A percentile compares a stretch with the other conserved stretches of the same genome.
phyloP scores from a whole-genome alignment of 37 sponge, comb jelly and placozoan genomes.

The Chondrilla cf. caribensis region DNA sequence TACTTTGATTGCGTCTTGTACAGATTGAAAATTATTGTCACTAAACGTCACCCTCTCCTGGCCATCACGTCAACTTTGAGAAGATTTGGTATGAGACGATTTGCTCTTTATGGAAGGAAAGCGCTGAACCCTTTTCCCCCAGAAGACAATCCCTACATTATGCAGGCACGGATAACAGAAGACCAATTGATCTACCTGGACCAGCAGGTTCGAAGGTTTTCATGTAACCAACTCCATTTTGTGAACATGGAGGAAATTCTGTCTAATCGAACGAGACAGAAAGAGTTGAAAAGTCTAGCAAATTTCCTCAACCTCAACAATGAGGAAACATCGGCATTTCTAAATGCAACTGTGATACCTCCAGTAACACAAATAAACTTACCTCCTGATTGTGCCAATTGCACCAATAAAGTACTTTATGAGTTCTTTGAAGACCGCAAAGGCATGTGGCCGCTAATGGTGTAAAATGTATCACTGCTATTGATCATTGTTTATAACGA shows the following conservation, averaged over 20 bases:
- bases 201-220: neutral
- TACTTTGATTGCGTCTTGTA: slow-evolving; percentile 19
- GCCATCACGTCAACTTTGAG: slow-evolving; percentile 9
- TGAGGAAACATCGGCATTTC: neutral
- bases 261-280: neutral
- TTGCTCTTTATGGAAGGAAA: neutral
- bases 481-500: no score
- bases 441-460: neutral
- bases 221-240: slow-evolving; percentile 13
- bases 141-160: neutral
- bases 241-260: neutral
- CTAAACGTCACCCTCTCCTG: neutral
- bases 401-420: neutral
- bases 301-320: neutral
- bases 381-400: neutral
- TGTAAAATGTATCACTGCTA: neutral
- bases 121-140: no score
- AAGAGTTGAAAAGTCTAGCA: neutral
- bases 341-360: neutral
- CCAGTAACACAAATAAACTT: neutral
- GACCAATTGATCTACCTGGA: neutral
- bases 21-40: slow-evolving; percentile 10
- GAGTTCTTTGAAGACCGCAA: slow-evolving; percentile 17
- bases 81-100: slow-evolving; percentile 5
- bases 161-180: neutral